Percentiles rank a stretch among this genome's conserved stretches.
Conservation (phyloP, 2,888 invertebrate genomes). For the Parnassius orleans region DNA sequence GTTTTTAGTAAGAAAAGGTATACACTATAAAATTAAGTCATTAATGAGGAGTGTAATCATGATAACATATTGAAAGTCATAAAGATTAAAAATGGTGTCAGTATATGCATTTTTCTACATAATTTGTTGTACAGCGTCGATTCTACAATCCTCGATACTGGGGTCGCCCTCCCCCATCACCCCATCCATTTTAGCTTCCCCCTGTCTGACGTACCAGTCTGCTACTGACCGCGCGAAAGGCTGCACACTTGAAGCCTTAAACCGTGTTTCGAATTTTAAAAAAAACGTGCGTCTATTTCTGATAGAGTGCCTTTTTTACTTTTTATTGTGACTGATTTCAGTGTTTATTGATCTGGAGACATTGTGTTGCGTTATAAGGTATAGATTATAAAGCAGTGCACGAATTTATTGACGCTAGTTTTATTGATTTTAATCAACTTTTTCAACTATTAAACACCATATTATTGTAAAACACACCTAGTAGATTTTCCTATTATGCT, state of each 20-base stretch:
- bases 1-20: too few relatives aligned
- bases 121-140: constrained; percentile 15
- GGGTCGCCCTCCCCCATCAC: constrained; percentile 3
- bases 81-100: constrained; percentile 8
- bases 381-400: constrained; percentile 11
- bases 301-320: constrained; percentile 9
- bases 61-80: constrained; percentile 6
- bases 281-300: constrained; percentile 3
- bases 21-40: too few relatives aligned
- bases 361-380: constrained; percentile 4
- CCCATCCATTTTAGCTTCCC: constrained; percentile 10
- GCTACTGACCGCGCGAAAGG: constrained; percentile 16
- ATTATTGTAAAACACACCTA: too few relatives aligned
- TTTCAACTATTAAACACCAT: too few relatives aligned
- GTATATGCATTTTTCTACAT: constrained; percentile 22
- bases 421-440: too few relatives aligned
- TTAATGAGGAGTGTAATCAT: neutral
- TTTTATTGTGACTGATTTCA: constrained; percentile 9
- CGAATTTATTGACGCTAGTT: too few relatives aligned
- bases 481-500: too few relatives aligned
- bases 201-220: constrained; percentile 23
- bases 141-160: constrained; percentile 15
- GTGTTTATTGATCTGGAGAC: constrained; percentile 5
- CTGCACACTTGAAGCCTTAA: neutral
- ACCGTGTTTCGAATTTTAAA: constrained; percentile 1